Conservation (phyloP, 2,113 vertebrate species). For the Podarcis muralis region DNA sequence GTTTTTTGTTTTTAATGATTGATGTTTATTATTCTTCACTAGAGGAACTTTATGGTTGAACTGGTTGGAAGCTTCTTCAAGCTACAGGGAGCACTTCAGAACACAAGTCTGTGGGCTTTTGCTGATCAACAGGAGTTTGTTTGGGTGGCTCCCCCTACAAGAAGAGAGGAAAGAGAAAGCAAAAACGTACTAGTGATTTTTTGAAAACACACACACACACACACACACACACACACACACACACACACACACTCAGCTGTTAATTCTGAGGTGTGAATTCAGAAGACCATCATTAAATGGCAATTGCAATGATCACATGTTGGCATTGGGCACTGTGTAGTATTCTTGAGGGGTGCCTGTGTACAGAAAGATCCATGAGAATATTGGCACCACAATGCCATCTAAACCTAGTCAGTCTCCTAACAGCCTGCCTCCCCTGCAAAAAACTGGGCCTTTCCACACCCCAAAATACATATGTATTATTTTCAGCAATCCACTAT, state of each 20-base stretch:
- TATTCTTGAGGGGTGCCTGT: neutral
- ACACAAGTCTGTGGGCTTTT: conserved; percentile 62
- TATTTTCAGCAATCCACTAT: neutral
- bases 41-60: conserved; percentile 63
- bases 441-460: neutral
- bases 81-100: conserved; percentile 68
- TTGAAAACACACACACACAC: no score
- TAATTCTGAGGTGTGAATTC: neutral
- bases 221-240: no score
- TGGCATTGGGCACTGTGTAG: neutral
- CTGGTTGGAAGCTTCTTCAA: conserved; percentile 59
- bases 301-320: neutral
- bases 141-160: neutral
- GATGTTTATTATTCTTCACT: conserved; percentile 68
- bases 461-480: neutral
- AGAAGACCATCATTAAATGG: neutral
- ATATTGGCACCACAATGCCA: no score
- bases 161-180: no score
- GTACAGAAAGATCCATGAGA: neutral
- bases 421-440: neutral
- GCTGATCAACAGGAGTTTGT: neutral
- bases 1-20: conserved; percentile 58
- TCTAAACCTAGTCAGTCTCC: neutral
- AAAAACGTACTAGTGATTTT: no score
- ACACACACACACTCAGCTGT: neutral